A percentile compares a stretch with the other conserved stretches of the same genome.
These are phyloP conservation scores for Podabrus alpinus DNA, from an alignment of 2,888 invertebrate genomes.

Conservation along the genomic window DNA sequence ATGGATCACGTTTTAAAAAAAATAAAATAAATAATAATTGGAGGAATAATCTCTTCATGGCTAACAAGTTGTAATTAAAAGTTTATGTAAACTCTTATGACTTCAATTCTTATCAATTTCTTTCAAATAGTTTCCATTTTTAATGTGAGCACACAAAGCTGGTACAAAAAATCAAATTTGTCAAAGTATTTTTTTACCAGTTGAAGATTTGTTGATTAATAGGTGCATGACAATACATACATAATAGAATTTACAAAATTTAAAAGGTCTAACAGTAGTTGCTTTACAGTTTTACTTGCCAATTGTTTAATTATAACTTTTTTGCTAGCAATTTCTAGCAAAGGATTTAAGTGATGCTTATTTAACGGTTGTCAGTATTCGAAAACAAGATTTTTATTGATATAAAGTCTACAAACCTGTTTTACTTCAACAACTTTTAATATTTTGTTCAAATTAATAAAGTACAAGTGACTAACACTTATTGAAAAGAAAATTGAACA, in stretches of 20 bases:
- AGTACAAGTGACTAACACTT: neutral
- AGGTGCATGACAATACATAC: too few species aligned
- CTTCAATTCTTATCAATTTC: neutral
- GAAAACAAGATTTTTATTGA: conserved; percentile 6
- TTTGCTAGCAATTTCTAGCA: neutral
- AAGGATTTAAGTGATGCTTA: neutral
- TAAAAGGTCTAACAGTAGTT: neutral
- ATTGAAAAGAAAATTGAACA: neutral
- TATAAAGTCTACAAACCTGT: neutral
- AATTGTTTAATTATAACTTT: neutral
- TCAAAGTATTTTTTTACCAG: neutral
- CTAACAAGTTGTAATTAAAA: neutral
- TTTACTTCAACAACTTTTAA: neutral
- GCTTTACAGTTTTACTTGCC: neutral
- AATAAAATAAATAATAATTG: too few species aligned
- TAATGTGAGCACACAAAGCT: too few species aligned
- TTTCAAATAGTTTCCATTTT: too few species aligned
- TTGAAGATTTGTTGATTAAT: neutral
- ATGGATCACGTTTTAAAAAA: too few species aligned
- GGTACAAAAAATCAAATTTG: neutral
- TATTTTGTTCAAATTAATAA: neutral
- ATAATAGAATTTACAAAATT: neutral
- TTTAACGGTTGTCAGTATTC: neutral
- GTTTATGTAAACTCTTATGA: neutral
- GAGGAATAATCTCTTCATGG: neutral